These are phyloP conservation scores for Ridgeia piscesae DNA, from an alignment of 1,140 invertebrate species.

Conservation along the genomic window DNA sequence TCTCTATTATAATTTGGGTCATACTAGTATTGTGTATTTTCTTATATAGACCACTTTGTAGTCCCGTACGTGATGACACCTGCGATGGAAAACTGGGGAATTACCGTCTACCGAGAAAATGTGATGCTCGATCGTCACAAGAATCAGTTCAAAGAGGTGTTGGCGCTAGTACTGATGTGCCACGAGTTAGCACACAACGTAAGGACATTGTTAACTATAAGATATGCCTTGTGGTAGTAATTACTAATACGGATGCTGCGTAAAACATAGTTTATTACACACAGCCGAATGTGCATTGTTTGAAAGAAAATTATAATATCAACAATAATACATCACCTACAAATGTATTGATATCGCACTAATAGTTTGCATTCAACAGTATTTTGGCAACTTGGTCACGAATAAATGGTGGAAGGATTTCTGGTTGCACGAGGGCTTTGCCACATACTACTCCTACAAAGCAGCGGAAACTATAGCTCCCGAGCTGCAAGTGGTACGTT, in stretches of 20 bases:
- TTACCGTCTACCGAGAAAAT: constrained; percentile 54
- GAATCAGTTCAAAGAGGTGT: constrained; percentile 70
- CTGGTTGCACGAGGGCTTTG: constrained; percentile 62
- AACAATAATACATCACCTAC: too few relatives aligned
- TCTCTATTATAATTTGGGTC: too few relatives aligned
- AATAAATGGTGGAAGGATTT: constrained; percentile 63
- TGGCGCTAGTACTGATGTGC: constrained; percentile 81
- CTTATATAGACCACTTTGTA: constrained; percentile 51
- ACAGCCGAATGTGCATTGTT: too few relatives aligned
- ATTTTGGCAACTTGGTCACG: constrained; percentile 54
- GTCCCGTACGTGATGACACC: constrained; percentile 56
- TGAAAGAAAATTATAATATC: too few relatives aligned
- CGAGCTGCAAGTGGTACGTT: constrained; percentile 85
- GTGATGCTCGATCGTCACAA: constrained; percentile 72
- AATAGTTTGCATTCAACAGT: constrained; percentile 34
- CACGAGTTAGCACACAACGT: constrained; percentile 82
- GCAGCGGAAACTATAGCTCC: constrained; percentile 65
- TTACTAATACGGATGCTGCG: too few relatives aligned
- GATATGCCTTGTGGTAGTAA: too few relatives aligned
- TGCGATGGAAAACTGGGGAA: constrained; percentile 58
- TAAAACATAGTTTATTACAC: too few relatives aligned
- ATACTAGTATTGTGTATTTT: neutral
- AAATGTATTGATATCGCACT: neutral
- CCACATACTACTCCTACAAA: constrained; percentile 59
- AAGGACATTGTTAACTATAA: neutral